Percentiles rank a stretch among this genome's conserved stretches.
Conservation (phyloP, 1,140 invertebrate genomes). For the Tenebrio molitor region DNA sequence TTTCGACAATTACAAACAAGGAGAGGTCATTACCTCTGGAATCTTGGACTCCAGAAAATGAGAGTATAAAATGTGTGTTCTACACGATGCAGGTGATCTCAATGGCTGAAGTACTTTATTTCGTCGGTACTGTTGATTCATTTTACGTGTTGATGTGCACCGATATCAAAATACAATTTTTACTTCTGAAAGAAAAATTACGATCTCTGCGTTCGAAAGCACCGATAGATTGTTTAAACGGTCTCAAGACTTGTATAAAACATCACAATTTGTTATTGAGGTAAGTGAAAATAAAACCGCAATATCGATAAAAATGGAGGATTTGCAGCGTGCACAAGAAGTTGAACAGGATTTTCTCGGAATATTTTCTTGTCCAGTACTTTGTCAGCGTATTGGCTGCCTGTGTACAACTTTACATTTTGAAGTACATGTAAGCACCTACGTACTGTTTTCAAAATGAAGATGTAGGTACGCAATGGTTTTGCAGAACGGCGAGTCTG, state of each 20-base stretch:
- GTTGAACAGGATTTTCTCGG: conserved; percentile 5
- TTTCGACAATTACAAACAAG: not conserved
- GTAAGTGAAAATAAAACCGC: no score
- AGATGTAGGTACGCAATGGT: not conserved
- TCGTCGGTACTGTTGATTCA: not conserved
- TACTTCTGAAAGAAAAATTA: not conserved
- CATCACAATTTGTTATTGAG: conserved; percentile 11
- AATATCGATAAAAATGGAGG: not conserved
- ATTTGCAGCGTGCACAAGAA: not conserved
- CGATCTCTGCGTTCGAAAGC: not conserved
- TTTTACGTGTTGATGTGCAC: conserved; percentile 4
- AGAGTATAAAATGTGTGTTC: not conserved
- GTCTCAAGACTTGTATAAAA: not conserved
- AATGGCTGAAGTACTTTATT: not conserved
- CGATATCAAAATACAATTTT: conserved; percentile 6
- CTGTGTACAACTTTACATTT: conserved; percentile 5
- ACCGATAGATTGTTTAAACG: not conserved
- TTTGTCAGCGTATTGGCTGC: not conserved
- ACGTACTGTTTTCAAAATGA: not conserved
- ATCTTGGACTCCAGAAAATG: not conserved
- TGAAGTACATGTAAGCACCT: conserved; percentile 17
- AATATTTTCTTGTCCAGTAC: not conserved
- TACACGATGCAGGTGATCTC: not conserved
- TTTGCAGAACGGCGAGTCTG: conserved; percentile 1
- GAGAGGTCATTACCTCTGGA: not conserved